phyloP scores from a whole-genome alignment of 2,113 vertebrate species.

The Protobothrops flavoviridis region DNA sequence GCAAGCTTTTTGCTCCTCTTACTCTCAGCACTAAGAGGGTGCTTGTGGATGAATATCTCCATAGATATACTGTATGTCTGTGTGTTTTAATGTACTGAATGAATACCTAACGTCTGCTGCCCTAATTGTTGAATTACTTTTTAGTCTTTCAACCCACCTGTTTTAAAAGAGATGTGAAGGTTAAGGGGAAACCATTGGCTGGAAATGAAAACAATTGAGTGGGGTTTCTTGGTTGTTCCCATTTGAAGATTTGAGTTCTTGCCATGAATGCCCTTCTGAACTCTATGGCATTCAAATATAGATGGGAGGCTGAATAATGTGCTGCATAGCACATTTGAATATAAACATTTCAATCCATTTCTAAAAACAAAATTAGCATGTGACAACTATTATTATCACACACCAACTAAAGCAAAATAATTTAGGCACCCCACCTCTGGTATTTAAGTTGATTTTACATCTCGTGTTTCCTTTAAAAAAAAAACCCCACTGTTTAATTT shows the following conservation, averaged over 20 bases:
- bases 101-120: no score
- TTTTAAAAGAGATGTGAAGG: neutral
- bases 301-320: neutral
- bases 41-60: neutral
- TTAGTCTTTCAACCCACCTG: no score
- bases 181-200: neutral
- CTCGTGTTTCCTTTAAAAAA: constrained; percentile 57
- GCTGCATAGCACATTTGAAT: neutral
- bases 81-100: no score
- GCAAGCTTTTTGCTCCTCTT: constrained; percentile 17
- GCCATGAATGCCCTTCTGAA: neutral
- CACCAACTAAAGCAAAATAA: constrained; percentile 59
- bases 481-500: constrained; percentile 50
- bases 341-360: constrained; percentile 21
- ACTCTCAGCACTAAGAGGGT: constrained; percentile 1
- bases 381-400: constrained; percentile 32
- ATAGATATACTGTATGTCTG: no score
- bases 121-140: no score
- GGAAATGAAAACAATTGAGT: neutral
- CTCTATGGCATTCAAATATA: neutral
- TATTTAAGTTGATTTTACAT: constrained; percentile 61
- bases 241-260: neutral
- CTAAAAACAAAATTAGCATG: constrained; percentile 32
- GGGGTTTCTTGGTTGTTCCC: neutral
- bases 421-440: constrained; percentile 51